phyloP scores from a whole-genome alignment of 2,888 invertebrate genomes.

The Apamea sordens region DNA sequence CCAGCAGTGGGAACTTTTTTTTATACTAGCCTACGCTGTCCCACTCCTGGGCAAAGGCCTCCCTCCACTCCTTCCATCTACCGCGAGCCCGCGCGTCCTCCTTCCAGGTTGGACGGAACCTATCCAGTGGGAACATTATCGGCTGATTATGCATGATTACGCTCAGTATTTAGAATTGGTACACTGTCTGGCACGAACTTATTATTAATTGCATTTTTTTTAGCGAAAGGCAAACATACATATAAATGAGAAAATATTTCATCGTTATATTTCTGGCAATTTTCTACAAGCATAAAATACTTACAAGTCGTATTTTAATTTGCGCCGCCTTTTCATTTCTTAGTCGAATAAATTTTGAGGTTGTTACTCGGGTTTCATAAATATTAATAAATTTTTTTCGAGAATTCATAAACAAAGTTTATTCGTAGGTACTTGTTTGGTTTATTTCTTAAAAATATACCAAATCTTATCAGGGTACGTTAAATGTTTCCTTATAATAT shows the following conservation, averaged over 20 bases:
- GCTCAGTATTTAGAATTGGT: too few species aligned
- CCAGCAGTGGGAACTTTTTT: too few species aligned
- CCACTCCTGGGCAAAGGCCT: too few species aligned
- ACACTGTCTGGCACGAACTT: not conserved
- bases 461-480: not conserved
- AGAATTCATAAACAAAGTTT: not conserved
- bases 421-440: not conserved
- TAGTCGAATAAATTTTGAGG: not conserved
- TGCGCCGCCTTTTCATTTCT: not conserved
- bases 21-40: too few species aligned
- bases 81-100: too few species aligned
- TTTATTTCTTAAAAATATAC: not conserved
- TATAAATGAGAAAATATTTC: not conserved
- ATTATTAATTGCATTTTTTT: not conserved
- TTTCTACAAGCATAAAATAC: too few species aligned
- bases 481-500: not conserved
- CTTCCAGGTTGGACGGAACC: too few species aligned
- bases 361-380: not conserved
- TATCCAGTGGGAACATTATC: too few species aligned
- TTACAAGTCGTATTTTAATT: not conserved
- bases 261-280: not conserved
- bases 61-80: too few species aligned
- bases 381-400: not conserved
- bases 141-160: too few species aligned
- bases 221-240: not conserved